phyloP scores from a whole-genome alignment of 2,113 vertebrate species.

The Cygnus atratus region DNA sequence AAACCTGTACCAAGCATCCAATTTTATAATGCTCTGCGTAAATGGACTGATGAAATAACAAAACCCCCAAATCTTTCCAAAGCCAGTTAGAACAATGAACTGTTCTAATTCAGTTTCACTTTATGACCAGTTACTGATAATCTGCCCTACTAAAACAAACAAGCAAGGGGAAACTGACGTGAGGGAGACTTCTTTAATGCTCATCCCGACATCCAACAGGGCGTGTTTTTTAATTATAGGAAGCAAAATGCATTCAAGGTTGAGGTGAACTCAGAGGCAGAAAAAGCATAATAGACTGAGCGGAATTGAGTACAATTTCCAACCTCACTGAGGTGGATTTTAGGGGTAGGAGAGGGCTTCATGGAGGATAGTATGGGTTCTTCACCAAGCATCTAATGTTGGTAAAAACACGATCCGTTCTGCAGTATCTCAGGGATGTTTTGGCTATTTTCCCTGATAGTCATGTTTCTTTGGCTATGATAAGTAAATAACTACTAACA shows the following conservation, averaged over 20 bases:
- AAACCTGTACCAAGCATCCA: not conserved
- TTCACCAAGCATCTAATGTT: not conserved
- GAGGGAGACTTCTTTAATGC: not conserved
- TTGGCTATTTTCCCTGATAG: not conserved
- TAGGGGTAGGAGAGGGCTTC: not conserved
- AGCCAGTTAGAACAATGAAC: not conserved
- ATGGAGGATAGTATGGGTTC: not conserved
- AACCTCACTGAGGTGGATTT: not conserved
- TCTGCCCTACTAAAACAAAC: not conserved
- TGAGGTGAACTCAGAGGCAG: not conserved
- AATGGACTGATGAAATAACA: not conserved
- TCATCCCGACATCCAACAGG: not conserved
- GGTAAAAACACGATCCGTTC: not conserved
- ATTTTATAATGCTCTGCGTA: not conserved
- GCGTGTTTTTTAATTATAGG: not conserved
- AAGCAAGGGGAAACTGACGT: not conserved
- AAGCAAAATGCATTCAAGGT: not conserved
- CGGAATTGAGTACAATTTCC: not conserved
- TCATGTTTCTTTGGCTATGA: not conserved
- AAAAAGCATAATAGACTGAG: not conserved
- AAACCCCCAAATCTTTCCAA: accelerated
- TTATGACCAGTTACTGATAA: not conserved
- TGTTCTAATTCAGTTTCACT: not conserved
- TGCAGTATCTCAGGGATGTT: not conserved
- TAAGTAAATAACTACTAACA: not conserved